Base-by-base conservation (phyloP, 2,888 invertebrate species). In the Limnephilus auricula region DNA sequence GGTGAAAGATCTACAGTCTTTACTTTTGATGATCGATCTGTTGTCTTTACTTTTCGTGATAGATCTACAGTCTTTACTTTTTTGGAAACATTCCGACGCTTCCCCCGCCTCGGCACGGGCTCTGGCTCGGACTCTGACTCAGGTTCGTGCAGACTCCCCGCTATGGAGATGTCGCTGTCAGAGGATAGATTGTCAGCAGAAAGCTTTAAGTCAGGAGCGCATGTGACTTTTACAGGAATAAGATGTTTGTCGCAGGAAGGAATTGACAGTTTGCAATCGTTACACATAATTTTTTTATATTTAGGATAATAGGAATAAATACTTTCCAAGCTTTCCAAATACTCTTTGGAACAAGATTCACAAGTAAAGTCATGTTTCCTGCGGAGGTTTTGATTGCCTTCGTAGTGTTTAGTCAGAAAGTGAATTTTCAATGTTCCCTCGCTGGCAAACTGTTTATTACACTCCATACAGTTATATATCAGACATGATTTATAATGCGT, bases 351-450 rank as follows among this genome's bases (percentile, higher is more conserved):
- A 80, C 90, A 90, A 30, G 30, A 13, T 45, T 90, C 80, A 80
- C 90, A 90, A 18, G 80, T 85, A 90, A 90, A 90, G 45, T 45
- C 32, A 31, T 89, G 89, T 37, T 89, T 89, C n/a, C 45, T 32
- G 65, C 9, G 93, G 45, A 78, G 25, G 25, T n/a, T 50, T 78
- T 32, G 40, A 45, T 65, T 89, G 40, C 80, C 89, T 30, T 30
- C 18, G 30, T 6, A 80, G 45, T 89, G 89, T 89, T 45, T 89
- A 12, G n/a, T 80, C 10, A 89, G 15, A 30, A 89, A 50, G 40
- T 80, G 89, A 45, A 88, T 31, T 34, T 88, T 88, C 25, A 88
- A 34, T 88, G 87, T 78, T 32, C 78, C 87, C 13, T 88, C 65
- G 78, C 87, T 88, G 30, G 78, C 34, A 78, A 88, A 88, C 18